phyloP scores from a whole-genome alignment of 2,797 vertebrate genomes.

The Sorex maritimensis region DNA sequence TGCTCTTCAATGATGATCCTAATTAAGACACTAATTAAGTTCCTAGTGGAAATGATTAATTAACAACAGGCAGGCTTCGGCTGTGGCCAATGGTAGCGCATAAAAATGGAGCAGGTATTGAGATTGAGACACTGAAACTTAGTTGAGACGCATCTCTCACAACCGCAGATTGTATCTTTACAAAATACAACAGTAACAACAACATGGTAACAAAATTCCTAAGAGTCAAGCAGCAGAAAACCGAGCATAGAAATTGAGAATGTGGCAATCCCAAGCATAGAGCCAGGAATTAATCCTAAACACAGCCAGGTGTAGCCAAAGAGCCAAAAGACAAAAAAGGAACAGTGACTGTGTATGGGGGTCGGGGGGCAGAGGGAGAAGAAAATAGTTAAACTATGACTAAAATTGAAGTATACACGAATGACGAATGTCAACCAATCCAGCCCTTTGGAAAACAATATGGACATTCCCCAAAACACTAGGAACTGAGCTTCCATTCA shows the following conservation, averaged over 20 bases:
- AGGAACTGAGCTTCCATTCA: too few relatives aligned
- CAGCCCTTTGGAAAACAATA: too few relatives aligned
- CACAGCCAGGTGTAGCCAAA: neutral
- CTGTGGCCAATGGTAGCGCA: conserved; percentile 84
- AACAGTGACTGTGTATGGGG: conserved; percentile 6
- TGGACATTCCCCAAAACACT: too few relatives aligned
- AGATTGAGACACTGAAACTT: conserved; percentile 80
- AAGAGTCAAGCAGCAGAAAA: conserved; percentile 24
- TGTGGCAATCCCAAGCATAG: too few relatives aligned
- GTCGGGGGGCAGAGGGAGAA: neutral
- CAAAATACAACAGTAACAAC: neutral
- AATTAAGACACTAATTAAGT: conserved; percentile 94
- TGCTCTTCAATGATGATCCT: conserved; percentile 91
- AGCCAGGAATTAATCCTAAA: too few relatives aligned
- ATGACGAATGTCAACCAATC: too few relatives aligned
- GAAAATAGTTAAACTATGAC: neutral
- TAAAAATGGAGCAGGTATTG: conserved; percentile 78
- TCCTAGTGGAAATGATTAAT: conserved; percentile 92
- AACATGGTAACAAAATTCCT: neutral
- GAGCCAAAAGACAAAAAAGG: neutral
- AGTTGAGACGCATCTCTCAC: conserved; percentile 79
- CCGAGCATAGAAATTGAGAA: neutral
- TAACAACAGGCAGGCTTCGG: conserved; percentile 87
- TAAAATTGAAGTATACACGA: too few relatives aligned
- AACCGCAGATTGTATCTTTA: conserved; percentile 56